Percentiles rank a stretch among this genome's conserved stretches.
Conservation (phyloP, 2,113 vertebrate species). For the Mesitornis unicolor region DNA sequence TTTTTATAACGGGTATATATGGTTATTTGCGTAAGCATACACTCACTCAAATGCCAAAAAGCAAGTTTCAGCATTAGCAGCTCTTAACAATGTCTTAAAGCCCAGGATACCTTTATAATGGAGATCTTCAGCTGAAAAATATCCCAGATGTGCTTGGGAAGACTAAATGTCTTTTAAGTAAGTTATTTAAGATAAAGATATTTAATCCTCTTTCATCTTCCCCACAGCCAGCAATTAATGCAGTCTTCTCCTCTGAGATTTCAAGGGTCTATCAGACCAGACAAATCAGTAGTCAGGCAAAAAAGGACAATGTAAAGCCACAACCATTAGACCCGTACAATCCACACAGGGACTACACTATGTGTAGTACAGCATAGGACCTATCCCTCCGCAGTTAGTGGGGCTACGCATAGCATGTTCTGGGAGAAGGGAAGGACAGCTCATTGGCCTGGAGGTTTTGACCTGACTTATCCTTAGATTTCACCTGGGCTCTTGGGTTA, state of each 20-base stretch:
- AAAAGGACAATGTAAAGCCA: background rate
- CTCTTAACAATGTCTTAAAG: too few relatives aligned
- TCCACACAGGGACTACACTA: rapidly evolving
- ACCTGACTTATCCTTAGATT: background rate
- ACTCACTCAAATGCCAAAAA: too few relatives aligned
- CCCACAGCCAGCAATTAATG: rapidly evolving
- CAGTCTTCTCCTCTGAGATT: background rate
- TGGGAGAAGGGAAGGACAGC: rapidly evolving
- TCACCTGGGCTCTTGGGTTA: background rate
- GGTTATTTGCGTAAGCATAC: too few relatives aligned
- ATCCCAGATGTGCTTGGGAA: too few relatives aligned
- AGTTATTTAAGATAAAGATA: too few relatives aligned
- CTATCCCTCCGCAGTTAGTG: background rate
- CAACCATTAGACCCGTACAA: background rate
- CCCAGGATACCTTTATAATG: too few relatives aligned
- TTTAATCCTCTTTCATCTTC: background rate
- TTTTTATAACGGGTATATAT: too few relatives aligned
- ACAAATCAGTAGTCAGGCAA: background rate
- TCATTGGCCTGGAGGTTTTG: background rate
- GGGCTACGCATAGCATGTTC: background rate
- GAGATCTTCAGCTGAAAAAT: too few relatives aligned
- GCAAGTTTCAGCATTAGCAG: too few relatives aligned
- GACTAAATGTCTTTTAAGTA: too few relatives aligned
- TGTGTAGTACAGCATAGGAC: rapidly evolving
- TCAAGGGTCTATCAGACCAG: too few relatives aligned